Base-by-base conservation (phyloP, 2,888 invertebrate genomes). In the Plebejus melissa region DNA sequence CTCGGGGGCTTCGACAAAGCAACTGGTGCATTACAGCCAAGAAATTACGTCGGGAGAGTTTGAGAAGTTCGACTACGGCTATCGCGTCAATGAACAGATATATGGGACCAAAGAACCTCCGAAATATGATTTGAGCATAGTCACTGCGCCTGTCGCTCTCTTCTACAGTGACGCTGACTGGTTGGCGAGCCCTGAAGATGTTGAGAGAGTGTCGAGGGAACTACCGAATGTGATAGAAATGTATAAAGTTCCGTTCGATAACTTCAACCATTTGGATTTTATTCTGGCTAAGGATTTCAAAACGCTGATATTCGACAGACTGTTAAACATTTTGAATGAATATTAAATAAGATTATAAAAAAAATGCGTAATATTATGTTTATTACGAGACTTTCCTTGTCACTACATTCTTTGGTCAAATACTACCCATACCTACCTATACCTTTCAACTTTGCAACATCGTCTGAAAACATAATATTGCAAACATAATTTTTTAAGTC, bases 101-200 rank as follows among this genome's bases (percentile, higher is more conserved):
- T 93, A 93, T 74, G 90, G 89, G 0, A 76, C 77, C 0, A 77
- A 75, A 1, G 75, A 76, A 11, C 90, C 93, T 11, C 90, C 91
- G 0, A 80, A 80, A 13, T 93, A 93, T 78, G 77, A 80, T 2
- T 76, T 92, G 70, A 81, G 82, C 6, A 85, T 84, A 7, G 80
- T 93, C 13, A 79, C 77, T 1, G 83, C 86, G 0, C 91, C 92
- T 0, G 84, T 93, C 5, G 84, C 86, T 7, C 79, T 94, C 74
- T 86, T 91, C 74, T 90, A 89, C 78, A 88, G 88, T 54, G 86
- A 87, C 2, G 94, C 95, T 22, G 97, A 97, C 84, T 95, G 95
- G 94, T 83, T 97, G 28, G 94, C 96, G 0, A 88, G 94, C 74
- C 90, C 94, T 3, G 84, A 85, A 79, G 96, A 96, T 77, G 95